These are phyloP conservation scores for Epiblema foenella DNA, from an alignment of 2,888 invertebrate species.

Conservation along the genomic window DNA sequence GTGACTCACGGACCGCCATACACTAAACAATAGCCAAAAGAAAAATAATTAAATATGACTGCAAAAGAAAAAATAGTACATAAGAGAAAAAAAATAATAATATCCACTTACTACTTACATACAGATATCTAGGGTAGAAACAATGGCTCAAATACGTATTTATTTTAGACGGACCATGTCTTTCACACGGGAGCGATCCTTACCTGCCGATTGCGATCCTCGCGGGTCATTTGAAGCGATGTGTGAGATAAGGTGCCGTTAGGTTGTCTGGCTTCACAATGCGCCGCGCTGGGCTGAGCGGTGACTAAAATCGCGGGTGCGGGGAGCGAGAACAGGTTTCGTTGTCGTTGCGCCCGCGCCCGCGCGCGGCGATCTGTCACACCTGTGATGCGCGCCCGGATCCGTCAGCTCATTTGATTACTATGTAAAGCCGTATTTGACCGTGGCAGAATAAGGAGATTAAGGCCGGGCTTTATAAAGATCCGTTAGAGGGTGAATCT, in stretches of 20 bases:
- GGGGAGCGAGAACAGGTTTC: constrained; percentile 74
- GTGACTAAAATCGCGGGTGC: constrained; percentile 69
- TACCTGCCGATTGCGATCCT: constrained; percentile 66
- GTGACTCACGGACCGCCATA: too few relatives aligned
- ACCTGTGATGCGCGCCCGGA: constrained; percentile 18
- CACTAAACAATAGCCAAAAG: too few relatives aligned
- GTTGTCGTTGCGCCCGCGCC: constrained; percentile 50
- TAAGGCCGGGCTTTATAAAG: too few relatives aligned
- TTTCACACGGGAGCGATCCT: constrained; percentile 46
- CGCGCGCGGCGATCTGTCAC: constrained; percentile 33
- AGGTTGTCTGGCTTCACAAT: constrained; percentile 77
- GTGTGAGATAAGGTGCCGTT: constrained; percentile 80
- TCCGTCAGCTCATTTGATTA: not conserved
- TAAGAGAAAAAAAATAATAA: too few relatives aligned
- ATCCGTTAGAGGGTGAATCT: too few relatives aligned
- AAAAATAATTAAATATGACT: too few relatives aligned
- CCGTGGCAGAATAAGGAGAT: too few relatives aligned
- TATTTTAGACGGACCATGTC: constrained; percentile 28
- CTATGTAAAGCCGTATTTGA: too few relatives aligned
- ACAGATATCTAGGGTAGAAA: too few relatives aligned
- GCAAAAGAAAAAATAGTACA: too few relatives aligned
- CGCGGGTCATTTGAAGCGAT: constrained; percentile 68
- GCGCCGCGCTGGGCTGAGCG: constrained; percentile 50
- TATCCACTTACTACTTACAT: too few relatives aligned
- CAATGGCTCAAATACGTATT: too few relatives aligned